Percentiles rank a stretch among this genome's conserved stretches.
Evolutionary conservation across 2,797 vertebrate species (phyloP).

Genomic region (Coregonus sp.): DNA sequence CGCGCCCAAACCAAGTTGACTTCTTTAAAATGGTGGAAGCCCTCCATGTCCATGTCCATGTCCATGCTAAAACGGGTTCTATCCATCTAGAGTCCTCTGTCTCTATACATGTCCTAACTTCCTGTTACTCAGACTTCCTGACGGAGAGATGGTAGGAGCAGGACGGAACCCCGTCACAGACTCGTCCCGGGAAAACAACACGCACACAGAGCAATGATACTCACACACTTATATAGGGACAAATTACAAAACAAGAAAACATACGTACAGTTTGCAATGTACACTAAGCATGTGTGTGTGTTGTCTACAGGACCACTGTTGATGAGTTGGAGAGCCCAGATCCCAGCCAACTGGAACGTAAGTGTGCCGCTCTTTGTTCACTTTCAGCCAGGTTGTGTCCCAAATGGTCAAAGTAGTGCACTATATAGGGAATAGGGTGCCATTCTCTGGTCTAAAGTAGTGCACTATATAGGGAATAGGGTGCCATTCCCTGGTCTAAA

Average conservation of each 20-base stretch:
- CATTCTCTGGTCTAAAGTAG: no score
- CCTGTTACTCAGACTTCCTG: conserved; percentile 51
- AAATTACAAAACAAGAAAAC: conserved; percentile 4
- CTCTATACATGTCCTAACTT: conserved; percentile 22
- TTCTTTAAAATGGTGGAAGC: no score
- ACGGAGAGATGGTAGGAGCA: conserved; percentile 21
- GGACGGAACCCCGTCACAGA: conserved; percentile 9
- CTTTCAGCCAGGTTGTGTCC: not conserved
- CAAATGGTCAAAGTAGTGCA: no score
- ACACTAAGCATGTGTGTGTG: conserved; percentile 14
- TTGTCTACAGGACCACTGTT: conserved; percentile 29
- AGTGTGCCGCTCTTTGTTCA: not conserved
- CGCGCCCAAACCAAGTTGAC: no score
- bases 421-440: no score
- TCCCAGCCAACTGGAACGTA: conserved; percentile 63
- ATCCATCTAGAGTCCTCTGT: conserved; percentile 3
- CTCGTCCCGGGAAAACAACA: conserved; percentile 66
- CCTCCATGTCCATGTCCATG: no score
- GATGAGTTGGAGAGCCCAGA: conserved; percentile 48
- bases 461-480: no score
- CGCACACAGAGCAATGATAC: conserved; percentile 59
- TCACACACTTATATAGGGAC: conserved; percentile 20
- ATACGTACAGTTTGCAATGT: not conserved
- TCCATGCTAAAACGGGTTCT: no score
- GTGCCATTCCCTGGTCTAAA: no score